Conservation (phyloP, 2,797 vertebrate species). For the Neosilurus hyrtlii region DNA sequence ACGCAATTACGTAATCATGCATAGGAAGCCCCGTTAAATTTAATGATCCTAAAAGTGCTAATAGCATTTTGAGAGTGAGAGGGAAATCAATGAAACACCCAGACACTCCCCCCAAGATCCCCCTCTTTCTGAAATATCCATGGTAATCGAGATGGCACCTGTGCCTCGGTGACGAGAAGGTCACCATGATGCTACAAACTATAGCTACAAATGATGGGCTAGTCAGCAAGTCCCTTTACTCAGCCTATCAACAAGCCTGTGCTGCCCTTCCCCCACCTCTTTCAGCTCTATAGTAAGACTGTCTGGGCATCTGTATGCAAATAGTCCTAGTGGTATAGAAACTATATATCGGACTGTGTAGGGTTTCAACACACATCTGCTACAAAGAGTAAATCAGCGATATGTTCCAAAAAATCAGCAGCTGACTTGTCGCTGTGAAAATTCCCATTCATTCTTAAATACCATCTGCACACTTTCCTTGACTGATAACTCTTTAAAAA, state of each 20-base stretch:
- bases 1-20: slow-evolving; percentile 47
- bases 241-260: slow-evolving; percentile 26
- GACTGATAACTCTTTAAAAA: background rate
- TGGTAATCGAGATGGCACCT: slow-evolving; percentile 53
- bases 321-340: slow-evolving; percentile 55
- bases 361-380: slow-evolving; percentile 43
- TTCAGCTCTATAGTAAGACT: slow-evolving; percentile 50
- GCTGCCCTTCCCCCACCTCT: slow-evolving; percentile 34
- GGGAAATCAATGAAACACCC: slow-evolving; percentile 41
- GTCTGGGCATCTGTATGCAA: slow-evolving; percentile 65
- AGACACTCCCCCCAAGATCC: slow-evolving; percentile 3
- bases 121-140: slow-evolving; percentile 42
- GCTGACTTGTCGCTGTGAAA: slow-evolving; percentile 41
- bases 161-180: slow-evolving; percentile 50
- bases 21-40: slow-evolving; percentile 46
- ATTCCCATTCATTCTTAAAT: slow-evolving; percentile 45
- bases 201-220: slow-evolving; percentile 46
- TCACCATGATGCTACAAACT: slow-evolving; percentile 44
- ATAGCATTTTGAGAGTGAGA: slow-evolving; percentile 50
- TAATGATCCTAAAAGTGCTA: slow-evolving; percentile 54
- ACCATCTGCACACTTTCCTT: slow-evolving; percentile 46
- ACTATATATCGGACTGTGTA: slow-evolving; percentile 45
- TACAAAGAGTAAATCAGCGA: slow-evolving; percentile 45
- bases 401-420: slow-evolving; percentile 47
- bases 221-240: slow-evolving; percentile 48